These are phyloP conservation scores for Zosterops pallidus DNA, from an alignment of 2,113 vertebrate species.

Conservation along the genomic window DNA sequence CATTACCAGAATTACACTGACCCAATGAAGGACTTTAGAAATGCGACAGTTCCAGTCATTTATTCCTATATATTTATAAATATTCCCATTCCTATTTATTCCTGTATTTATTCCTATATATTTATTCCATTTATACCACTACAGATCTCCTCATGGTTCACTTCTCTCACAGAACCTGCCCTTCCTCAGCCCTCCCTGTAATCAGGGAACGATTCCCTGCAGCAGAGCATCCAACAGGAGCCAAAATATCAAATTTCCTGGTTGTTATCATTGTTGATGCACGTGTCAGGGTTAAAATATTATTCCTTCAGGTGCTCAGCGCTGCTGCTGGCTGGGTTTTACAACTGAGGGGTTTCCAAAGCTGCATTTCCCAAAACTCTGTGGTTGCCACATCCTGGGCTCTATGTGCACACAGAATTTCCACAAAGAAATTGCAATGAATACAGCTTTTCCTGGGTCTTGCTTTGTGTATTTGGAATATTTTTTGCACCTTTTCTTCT, in stretches of 20 bases:
- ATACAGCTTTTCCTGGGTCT: neutral
- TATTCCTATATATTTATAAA: neutral
- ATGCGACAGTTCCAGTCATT: neutral
- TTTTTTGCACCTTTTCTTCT: neutral
- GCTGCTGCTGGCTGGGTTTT: neutral
- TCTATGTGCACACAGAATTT: neutral
- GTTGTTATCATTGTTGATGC: neutral
- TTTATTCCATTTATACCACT: neutral
- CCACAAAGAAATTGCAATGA: neutral
- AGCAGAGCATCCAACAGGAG: neutral
- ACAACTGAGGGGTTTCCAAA: neutral
- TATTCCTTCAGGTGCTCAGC: neutral
- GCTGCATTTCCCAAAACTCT: neutral
- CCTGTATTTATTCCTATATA: neutral
- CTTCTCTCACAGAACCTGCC: neutral
- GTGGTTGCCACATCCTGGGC: too few species aligned
- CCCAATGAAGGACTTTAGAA: neutral
- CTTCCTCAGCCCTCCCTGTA: neutral
- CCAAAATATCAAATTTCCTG: neutral
- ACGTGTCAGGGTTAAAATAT: neutral
- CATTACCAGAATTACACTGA: neutral
- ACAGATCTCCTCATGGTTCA: neutral
- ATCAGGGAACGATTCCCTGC: neutral
- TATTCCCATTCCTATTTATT: neutral
- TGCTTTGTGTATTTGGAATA: neutral